A percentile compares a stretch with the other conserved stretches of the same genome.
These are phyloP conservation scores for Rhinichthys klamathensis DNA, from an alignment of 2,113 vertebrate genomes.

Conservation along the genomic window DNA sequence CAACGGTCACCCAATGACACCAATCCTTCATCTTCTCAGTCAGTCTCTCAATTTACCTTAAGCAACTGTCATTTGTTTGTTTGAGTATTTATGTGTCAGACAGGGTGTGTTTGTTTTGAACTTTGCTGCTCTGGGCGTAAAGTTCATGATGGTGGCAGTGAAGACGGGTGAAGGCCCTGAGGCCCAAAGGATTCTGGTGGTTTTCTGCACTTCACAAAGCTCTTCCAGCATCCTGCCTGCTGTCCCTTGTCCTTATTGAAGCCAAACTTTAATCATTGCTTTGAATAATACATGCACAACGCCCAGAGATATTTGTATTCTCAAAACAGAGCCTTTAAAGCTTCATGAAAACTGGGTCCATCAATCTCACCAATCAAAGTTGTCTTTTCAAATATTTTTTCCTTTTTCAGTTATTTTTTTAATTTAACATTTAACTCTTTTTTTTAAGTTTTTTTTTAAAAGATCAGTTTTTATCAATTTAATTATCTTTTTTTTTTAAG, in stretches of 20 bases:
- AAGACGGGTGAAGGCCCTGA: conserved; percentile 19
- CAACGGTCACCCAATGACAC: background rate
- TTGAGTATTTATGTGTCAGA: conserved; percentile 4
- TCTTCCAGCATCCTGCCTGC: background rate
- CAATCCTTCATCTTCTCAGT: conserved; percentile 19
- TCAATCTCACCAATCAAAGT: background rate
- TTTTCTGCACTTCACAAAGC: background rate
- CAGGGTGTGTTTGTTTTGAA: background rate
- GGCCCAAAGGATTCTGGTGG: conserved; percentile 12
- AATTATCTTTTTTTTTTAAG: too few species aligned
- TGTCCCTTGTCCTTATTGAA: conserved; percentile 5
- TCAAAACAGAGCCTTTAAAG: background rate
- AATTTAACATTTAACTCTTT: too few species aligned
- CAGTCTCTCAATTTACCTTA: conserved; percentile 19
- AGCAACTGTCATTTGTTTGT: conserved; percentile 17
- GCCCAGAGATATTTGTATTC: conserved; percentile 29
- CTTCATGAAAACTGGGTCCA: background rate
- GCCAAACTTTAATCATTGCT: background rate
- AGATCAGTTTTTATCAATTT: too few species aligned
- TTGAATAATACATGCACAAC: conserved; percentile 40
- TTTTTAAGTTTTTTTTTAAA: too few species aligned
- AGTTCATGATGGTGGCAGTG: conserved; percentile 26
- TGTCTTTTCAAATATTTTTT: background rate
- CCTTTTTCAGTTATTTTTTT: background rate
- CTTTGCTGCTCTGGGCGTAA: background rate